Base-by-base conservation (phyloP, 2,113 vertebrate genomes). In the Amphilophus citrinellus region DNA sequence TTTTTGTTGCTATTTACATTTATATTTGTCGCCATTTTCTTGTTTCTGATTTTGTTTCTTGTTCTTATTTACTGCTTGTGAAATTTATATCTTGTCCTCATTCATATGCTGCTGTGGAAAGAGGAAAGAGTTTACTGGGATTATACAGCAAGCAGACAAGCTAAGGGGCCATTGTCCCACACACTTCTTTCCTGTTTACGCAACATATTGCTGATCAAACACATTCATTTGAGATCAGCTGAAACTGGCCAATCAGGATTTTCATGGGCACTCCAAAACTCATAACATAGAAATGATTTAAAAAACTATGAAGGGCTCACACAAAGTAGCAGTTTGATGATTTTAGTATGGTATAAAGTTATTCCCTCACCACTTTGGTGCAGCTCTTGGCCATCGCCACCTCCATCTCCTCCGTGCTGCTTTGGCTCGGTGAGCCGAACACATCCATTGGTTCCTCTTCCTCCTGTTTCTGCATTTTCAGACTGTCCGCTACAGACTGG, bases 401-500 rank as follows among this genome's bases (percentile, higher is more conserved):
- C 13, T 98, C 97, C 96, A 97, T 97, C 76, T 97, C 97, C 79
- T 97, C 97, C 0, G 97, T 57, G 0, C 93, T 94, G 81, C 93
- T 61, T 84, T 97, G 96, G 0, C 89, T 94, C 3, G 96, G 95
- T 0, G 96, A 97, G 60, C 96, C 95, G 0, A 95, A 95, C 62
- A 95, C 82, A 9, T 97, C 97, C 96, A 97, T 96, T 1, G 95
- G 11, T 30, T 97, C 96, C 2, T 93, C 94, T 0, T 94, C 96
- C 30, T 95, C 96, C 32, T 95, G 95, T 44, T 95, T 89, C 42
- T 76, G 94, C 75, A 95, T 96, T 91, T 98, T 97, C 10, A 98
- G 92, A 83, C 97, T 96, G 79, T 98, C 97, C 47, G 97, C 96
- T 0, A 98, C 97, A 0, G 96, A 95, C 88, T 98, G 97, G 82